Percentiles rank a stretch among this genome's conserved stretches.
Conservation (phyloP, 2,797 vertebrate species). For the Muraenolepis orangiensis region DNA sequence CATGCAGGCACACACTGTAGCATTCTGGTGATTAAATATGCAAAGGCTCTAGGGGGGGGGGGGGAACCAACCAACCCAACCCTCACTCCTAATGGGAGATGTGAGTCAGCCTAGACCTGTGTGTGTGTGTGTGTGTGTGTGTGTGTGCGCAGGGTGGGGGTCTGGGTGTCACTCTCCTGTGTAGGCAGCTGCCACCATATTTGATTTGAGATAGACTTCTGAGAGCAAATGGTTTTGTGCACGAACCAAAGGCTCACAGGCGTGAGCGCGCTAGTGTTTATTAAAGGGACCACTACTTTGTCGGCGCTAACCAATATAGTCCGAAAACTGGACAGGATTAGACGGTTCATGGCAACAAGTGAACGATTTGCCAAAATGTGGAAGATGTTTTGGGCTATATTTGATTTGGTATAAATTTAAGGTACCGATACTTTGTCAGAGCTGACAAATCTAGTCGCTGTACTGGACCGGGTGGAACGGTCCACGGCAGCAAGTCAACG, state of each 20-base stretch:
- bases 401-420: too few species aligned
- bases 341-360: background rate
- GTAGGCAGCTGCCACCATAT: background rate
- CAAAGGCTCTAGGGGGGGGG: constrained; percentile 59
- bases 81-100: constrained; percentile 70
- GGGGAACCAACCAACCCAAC: constrained; percentile 72
- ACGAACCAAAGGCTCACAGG: background rate
- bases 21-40: constrained; percentile 71
- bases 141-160: background rate
- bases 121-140: background rate
- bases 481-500: background rate
- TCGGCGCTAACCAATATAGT: background rate
- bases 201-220: background rate
- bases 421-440: background rate
- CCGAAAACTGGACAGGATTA: background rate
- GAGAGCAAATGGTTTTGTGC: background rate
- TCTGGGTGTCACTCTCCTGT: background rate
- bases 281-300: background rate
- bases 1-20: constrained; percentile 40
- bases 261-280: background rate
- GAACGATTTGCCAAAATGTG: background rate
- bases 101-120: constrained; percentile 65
- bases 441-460: background rate
- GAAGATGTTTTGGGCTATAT: background rate
- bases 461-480: background rate